Evolutionary conservation across 1,140 invertebrate genomes (phyloP), one percentile per base, ranked within the genome.

Genomic region (Drosophila repleta): DNA sequence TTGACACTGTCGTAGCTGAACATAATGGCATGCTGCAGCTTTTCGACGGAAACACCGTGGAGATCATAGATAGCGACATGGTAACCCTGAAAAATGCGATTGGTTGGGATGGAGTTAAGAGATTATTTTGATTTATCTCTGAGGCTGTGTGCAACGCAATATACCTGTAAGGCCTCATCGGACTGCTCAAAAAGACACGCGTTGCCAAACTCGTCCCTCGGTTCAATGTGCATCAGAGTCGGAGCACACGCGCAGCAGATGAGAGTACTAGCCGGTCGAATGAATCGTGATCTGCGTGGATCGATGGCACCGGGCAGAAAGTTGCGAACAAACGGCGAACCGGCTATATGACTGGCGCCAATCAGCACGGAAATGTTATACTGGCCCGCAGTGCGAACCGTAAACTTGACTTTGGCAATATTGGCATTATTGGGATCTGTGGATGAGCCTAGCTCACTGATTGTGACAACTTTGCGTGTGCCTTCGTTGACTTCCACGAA

Each of bases 131-230:
- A 32, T 15, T 6, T 0, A 1, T 5, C 18, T 24, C 4, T 20
- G 10, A 8, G 0, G 0, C 15, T 1, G 0, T 21, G 7, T 2
- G 10, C 15, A n/a, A 2, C 5, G 10, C 11, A 35, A 17, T 29
- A 15, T 53, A 96, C 95, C 76, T 89, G 76, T 7, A 91, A 46
- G 0, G 90, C 95, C 83, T 95, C 93, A 68, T 95, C 94, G n/a
- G 92, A 93, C 24, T 93, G 90, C 26, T 93, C 92, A 81, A 95
- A 95, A 66, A 93, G 83, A 76, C 96, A 97, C 5, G 96, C 93
- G 93, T 98, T 98, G 83, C 96, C 96, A 91, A 96, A 98, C 84
- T 96, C 95, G 92, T 98, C 97, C 53, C 97, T 92, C 11, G 97
- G 97, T 91, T 98, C 97, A 76, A 98, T 96, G 82, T 95, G 95